phyloP scores from a whole-genome alignment of 2,888 invertebrate species.

The Ophioninae sp. region DNA sequence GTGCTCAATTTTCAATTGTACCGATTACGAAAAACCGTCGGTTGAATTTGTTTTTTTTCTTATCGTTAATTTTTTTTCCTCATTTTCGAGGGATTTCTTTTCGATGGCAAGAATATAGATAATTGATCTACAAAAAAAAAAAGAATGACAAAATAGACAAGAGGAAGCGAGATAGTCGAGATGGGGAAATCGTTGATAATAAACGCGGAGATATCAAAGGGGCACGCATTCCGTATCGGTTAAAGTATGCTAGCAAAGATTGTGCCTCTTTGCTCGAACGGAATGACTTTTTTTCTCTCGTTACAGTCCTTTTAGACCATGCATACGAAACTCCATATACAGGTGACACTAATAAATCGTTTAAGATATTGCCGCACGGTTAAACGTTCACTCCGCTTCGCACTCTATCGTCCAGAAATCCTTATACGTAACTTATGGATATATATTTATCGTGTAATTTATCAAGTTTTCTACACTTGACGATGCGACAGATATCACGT shows the following conservation, averaged over 20 bases:
- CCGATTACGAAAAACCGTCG: neutral
- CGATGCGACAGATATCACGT: neutral
- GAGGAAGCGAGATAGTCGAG: neutral
- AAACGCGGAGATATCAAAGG: neutral
- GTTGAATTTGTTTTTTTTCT: neutral
- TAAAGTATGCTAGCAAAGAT: constrained; percentile 46
- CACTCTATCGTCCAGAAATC: neutral
- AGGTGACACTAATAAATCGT: constrained; percentile 48
- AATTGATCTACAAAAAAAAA: neutral
- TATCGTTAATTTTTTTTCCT: neutral
- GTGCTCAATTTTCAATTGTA: neutral
- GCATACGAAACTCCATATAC: constrained; percentile 34
- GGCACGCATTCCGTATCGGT: neutral
- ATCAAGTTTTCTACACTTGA: constrained; percentile 9
- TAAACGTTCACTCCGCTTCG: neutral
- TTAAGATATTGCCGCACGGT: constrained; percentile 10
- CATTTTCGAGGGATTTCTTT: neutral
- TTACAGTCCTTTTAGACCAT: neutral
- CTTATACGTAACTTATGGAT: constrained; percentile 2
- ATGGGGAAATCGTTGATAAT: neutral
- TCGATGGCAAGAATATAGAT: neutral
- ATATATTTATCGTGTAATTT: neutral
- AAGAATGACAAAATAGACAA: neutral
- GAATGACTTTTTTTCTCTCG: neutral
- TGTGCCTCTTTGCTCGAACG: neutral